Evolutionary conservation across 2,888 invertebrate genomes (phyloP).

Genomic region (Odontocolon sp.): DNA sequence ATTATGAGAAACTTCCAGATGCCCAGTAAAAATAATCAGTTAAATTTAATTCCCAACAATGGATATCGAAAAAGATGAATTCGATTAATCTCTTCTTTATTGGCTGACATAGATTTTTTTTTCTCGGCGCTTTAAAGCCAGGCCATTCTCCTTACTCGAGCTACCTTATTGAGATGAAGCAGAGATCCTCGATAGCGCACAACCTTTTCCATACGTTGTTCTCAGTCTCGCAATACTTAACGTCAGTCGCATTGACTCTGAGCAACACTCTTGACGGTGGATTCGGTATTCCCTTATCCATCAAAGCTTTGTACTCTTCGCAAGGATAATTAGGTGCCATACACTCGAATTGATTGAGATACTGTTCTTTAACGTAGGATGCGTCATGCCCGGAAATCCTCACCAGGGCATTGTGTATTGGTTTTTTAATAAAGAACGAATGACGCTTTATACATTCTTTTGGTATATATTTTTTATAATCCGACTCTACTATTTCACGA

Average conservation of each 20-base stretch:
- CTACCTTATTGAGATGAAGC: conserved; percentile 88
- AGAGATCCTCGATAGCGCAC: conserved; percentile 91
- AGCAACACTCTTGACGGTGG: conserved; percentile 90
- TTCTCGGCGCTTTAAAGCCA: no score
- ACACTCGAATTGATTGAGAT: conserved; percentile 90
- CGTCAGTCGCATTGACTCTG: conserved; percentile 78
- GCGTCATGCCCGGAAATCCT: conserved; percentile 85
- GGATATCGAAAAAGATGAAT: not conserved
- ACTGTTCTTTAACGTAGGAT: conserved; percentile 89
- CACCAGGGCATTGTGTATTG: conserved; percentile 86
- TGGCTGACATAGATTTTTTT: no score
- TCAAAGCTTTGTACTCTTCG: conserved; percentile 87
- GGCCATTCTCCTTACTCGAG: conserved; percentile 30
- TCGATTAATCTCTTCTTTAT: no score
- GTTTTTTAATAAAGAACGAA: conserved; percentile 88
- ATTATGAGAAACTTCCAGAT: no score
- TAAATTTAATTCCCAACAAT: no score
- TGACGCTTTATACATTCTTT: conserved; percentile 89
- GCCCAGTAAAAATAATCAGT: no score
- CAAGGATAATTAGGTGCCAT: conserved; percentile 91
- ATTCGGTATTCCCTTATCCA: conserved; percentile 83
- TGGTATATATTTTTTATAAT: conserved; percentile 92
- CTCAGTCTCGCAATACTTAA: conserved; percentile 71
- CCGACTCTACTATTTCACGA: conserved; percentile 87
- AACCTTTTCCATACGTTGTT: conserved; percentile 79